A percentile compares a stretch with the other conserved stretches of the same genome.
Conservation (phyloP, 1,140 invertebrate species). For the Cherax destructor region DNA sequence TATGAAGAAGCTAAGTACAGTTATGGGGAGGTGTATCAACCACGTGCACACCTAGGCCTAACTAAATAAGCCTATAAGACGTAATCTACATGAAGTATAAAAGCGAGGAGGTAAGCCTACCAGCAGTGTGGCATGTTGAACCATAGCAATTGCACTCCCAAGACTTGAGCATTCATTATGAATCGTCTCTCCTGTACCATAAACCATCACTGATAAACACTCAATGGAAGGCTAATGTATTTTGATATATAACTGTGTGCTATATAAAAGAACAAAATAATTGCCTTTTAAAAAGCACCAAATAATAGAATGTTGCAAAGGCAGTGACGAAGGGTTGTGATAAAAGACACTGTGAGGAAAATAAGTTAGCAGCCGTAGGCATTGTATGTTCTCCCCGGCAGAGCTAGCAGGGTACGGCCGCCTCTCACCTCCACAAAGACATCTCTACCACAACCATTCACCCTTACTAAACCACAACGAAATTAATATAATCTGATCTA, state of each 20-base stretch:
- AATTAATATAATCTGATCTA: background rate
- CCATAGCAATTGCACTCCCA: background rate
- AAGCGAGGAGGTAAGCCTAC: conserved; percentile 21
- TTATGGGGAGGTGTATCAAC: no score
- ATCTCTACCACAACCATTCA: conserved; percentile 28
- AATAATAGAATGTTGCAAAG: background rate
- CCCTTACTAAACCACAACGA: background rate
- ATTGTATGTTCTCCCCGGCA: conserved; percentile 34
- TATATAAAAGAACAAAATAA: no score
- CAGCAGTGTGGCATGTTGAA: background rate
- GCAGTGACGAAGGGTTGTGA: conserved; percentile 44
- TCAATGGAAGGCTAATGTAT: no score
- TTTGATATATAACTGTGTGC: no score
- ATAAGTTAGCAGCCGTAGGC: conserved; percentile 59
- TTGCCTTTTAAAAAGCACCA: background rate
- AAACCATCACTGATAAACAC: no score
- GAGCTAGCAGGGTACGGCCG: conserved; percentile 55
- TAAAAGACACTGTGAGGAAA: conserved; percentile 49
- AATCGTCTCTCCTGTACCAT: background rate
- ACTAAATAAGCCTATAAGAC: background rate
- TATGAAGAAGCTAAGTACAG: no score
- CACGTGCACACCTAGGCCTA: background rate
- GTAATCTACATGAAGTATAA: background rate
- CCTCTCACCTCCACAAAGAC: conserved; percentile 20
- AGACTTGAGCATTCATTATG: background rate